Percentiles rank a stretch among this genome's conserved stretches.
Conservation (phyloP, 2,113 vertebrate genomes). For the Calypte anna region DNA sequence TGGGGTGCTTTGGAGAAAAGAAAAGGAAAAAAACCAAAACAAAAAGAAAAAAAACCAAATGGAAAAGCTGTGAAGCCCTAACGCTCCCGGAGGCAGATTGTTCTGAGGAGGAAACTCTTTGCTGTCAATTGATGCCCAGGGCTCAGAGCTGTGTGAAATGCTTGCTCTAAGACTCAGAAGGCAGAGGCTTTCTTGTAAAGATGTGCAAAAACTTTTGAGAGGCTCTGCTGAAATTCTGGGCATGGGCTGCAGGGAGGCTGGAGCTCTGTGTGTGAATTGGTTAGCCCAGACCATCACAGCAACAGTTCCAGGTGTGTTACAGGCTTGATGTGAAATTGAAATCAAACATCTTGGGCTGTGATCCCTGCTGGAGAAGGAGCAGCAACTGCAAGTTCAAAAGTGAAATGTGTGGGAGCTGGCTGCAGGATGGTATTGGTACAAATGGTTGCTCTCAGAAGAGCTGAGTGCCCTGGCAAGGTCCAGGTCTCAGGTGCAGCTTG, state of each 20-base stretch:
- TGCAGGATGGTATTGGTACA: neutral
- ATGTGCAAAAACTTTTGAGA: neutral
- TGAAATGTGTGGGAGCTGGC: rapidly evolving
- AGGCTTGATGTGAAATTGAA: neutral
- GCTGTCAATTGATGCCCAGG: conserved; percentile 18
- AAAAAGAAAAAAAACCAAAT: neutral
- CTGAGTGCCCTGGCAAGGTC: neutral
- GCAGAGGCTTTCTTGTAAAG: conserved; percentile 20
- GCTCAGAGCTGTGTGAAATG: conserved; percentile 4
- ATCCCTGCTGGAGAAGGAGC: neutral
- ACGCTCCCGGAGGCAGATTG: neutral
- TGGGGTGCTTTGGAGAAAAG: neutral
- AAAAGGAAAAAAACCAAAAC: neutral
- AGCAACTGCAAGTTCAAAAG: neutral
- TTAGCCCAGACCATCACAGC: neutral
- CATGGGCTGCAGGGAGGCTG: neutral
- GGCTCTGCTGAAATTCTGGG: neutral
- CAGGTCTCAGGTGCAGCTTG: neutral
- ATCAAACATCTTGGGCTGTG: neutral
- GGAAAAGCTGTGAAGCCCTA: neutral
- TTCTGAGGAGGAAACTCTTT: conserved; percentile 31
- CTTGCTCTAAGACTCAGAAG: neutral
- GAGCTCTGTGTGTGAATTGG: neutral
- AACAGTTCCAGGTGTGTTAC: neutral
- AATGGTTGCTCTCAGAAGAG: neutral